Evolutionary conservation across 2,888 invertebrate genomes (phyloP).

Genomic region (Aspidiotus destructor): DNA sequence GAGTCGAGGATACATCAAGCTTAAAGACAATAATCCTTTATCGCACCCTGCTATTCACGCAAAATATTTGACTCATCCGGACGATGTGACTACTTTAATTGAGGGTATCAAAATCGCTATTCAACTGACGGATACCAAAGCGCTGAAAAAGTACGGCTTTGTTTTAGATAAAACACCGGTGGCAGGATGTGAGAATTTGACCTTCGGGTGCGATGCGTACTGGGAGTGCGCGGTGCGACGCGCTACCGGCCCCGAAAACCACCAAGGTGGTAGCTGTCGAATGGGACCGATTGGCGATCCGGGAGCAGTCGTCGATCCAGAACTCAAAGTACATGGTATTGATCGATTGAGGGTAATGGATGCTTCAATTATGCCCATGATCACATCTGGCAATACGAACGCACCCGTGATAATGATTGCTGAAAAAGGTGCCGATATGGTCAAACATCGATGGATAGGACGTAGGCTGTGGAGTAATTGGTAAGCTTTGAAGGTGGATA

Average conservation of each 20-base stretch:
- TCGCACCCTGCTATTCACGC: slow-evolving; percentile 76
- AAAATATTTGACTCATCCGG: slow-evolving; percentile 65
- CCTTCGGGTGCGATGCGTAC: slow-evolving; percentile 58
- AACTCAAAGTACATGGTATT: slow-evolving; percentile 46
- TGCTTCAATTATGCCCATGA: slow-evolving; percentile 49
- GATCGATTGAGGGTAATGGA: slow-evolving; percentile 48
- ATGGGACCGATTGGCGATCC: slow-evolving; percentile 52
- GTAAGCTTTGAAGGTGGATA: slow-evolving; percentile 26
- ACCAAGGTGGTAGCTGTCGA: slow-evolving; percentile 55
- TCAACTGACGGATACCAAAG: slow-evolving; percentile 58
- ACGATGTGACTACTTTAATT: slow-evolving; percentile 67
- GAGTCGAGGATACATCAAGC: slow-evolving; percentile 66
- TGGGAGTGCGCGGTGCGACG: slow-evolving; percentile 53
- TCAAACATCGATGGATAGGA: slow-evolving; percentile 45
- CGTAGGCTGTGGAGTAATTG: slow-evolving; percentile 39
- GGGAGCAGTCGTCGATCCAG: slow-evolving; percentile 50
- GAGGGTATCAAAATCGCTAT: slow-evolving; percentile 76
- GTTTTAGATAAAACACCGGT: slow-evolving; percentile 62
- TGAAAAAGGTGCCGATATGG: slow-evolving; percentile 50
- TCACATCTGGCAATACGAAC: slow-evolving; percentile 50
- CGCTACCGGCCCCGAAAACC: slow-evolving; percentile 55
- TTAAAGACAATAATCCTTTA: slow-evolving; percentile 67
- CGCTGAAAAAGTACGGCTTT: slow-evolving; percentile 57
- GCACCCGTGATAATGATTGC: slow-evolving; percentile 52
- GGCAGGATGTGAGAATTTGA: slow-evolving; percentile 61